Evolutionary conservation across 2,797 vertebrate genomes (phyloP).

Genomic region (Phrynocephalus vlangalii): DNA sequence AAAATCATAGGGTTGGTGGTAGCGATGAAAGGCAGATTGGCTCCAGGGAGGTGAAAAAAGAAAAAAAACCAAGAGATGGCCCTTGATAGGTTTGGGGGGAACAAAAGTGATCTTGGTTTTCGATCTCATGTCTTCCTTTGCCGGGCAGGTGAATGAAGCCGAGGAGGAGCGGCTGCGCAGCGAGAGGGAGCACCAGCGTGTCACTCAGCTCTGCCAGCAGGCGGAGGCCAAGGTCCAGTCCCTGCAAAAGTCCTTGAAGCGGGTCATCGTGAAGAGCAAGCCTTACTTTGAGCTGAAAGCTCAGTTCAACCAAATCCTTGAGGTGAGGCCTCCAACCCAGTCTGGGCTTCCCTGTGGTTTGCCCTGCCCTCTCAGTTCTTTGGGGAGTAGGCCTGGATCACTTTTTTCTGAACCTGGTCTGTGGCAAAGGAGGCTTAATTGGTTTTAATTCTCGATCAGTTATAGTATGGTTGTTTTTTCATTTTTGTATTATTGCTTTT

Average conservation of each 20-base stretch:
- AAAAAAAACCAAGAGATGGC: too few relatives aligned
- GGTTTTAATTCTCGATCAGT: too few relatives aligned
- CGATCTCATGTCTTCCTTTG: neutral
- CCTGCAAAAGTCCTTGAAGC: conserved; percentile 88
- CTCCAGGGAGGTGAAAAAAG: too few relatives aligned
- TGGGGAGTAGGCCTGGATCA: neutral
- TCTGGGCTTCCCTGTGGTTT: neutral
- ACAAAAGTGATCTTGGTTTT: neutral
- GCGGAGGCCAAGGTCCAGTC: conserved; percentile 90
- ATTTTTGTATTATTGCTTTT: too few relatives aligned
- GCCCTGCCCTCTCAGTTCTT: conserved; percentile 74
- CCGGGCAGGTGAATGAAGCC: conserved; percentile 88
- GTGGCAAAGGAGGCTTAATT: too few relatives aligned
- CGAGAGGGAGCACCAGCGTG: conserved; percentile 91
- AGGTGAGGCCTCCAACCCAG: conserved; percentile 75
- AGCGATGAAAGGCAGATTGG: too few relatives aligned
- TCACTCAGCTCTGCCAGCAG: conserved; percentile 89
- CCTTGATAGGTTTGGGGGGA: too few relatives aligned
- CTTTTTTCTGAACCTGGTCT: too few relatives aligned
- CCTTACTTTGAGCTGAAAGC: conserved; percentile 93
- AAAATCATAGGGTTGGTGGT: too few relatives aligned
- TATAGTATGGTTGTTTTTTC: too few relatives aligned
- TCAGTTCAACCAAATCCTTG: conserved; percentile 91
- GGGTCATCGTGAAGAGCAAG: conserved; percentile 90
- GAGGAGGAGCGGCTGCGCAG: conserved; percentile 93